phyloP scores from a whole-genome alignment of 2,113 vertebrate genomes.

The Bathybates hornii region DNA sequence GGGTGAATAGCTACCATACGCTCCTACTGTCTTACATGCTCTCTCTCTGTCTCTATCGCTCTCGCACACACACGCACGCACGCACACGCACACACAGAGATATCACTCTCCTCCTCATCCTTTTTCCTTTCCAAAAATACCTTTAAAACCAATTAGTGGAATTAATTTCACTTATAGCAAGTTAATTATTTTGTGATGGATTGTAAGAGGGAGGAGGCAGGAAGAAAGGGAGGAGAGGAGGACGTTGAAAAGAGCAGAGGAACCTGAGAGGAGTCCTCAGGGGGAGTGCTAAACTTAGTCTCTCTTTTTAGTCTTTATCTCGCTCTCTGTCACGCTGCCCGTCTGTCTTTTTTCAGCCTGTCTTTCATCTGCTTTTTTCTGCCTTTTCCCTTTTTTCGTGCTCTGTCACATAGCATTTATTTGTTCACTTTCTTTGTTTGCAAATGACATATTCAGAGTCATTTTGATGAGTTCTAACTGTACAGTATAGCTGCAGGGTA shows the following conservation, averaged over 20 bases:
- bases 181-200: slow-evolving; percentile 79
- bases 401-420: background rate
- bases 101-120: background rate
- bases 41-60: background rate
- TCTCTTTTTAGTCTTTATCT: slow-evolving; percentile 38
- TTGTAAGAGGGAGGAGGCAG: slow-evolving; percentile 58
- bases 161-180: slow-evolving; percentile 82
- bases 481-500: background rate
- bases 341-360: background rate
- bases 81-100: background rate
- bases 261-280: slow-evolving; percentile 64
- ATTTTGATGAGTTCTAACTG: background rate
- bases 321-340: slow-evolving; percentile 11
- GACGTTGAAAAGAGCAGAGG: slow-evolving; percentile 57
- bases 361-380: background rate
- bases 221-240: slow-evolving; percentile 47
- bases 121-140: slow-evolving; percentile 71
- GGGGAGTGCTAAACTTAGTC: slow-evolving; percentile 70
- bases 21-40: background rate
- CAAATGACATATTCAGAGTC: background rate
- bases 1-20: slow-evolving; percentile 5
- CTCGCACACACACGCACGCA: background rate
- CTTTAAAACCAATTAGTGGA: slow-evolving; percentile 79
- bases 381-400: background rate
- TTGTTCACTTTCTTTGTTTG: background rate